Percentiles rank a stretch among this genome's conserved stretches.
These are phyloP conservation scores for Rhynchonycteris naso DNA, from an alignment of 2,797 vertebrate species.

Conservation along the genomic window DNA sequence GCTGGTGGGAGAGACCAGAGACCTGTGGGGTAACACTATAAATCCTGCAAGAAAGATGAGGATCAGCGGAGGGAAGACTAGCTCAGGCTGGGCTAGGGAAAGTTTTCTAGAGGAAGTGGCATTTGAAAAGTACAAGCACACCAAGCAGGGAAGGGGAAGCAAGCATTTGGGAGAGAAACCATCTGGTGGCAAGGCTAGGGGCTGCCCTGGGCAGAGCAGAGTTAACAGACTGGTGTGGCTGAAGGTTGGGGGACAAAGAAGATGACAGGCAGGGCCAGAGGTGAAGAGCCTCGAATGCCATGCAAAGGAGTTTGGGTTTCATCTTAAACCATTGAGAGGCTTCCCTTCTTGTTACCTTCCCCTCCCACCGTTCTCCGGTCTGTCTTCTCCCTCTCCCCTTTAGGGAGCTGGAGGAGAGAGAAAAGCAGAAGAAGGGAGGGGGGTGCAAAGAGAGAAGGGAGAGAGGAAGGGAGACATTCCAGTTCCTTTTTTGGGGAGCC, in stretches of 20 bases:
- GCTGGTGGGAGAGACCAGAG: background rate
- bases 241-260: background rate
- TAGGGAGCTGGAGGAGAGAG: background rate
- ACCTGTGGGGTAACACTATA: background rate
- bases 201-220: background rate
- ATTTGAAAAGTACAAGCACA: background rate
- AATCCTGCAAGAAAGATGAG: background rate
- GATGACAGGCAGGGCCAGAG: background rate
- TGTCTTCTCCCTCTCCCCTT: background rate
- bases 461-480: slow-evolving; percentile 39
- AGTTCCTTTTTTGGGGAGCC: slow-evolving; percentile 13
- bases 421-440: background rate
- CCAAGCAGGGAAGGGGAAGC: slow-evolving; percentile 11
- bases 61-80: background rate
- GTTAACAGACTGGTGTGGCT: background rate
- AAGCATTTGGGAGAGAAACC: background rate
- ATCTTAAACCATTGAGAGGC: background rate
- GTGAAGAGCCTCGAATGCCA: background rate
- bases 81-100: background rate
- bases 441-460: background rate
- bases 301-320: too few relatives aligned
- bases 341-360: background rate
- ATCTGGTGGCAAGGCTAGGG: background rate
- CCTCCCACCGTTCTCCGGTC: background rate
- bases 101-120: slow-evolving; percentile 51